Conservation (phyloP, 2,888 invertebrate species). For the Oscheius myriophilus region DNA sequence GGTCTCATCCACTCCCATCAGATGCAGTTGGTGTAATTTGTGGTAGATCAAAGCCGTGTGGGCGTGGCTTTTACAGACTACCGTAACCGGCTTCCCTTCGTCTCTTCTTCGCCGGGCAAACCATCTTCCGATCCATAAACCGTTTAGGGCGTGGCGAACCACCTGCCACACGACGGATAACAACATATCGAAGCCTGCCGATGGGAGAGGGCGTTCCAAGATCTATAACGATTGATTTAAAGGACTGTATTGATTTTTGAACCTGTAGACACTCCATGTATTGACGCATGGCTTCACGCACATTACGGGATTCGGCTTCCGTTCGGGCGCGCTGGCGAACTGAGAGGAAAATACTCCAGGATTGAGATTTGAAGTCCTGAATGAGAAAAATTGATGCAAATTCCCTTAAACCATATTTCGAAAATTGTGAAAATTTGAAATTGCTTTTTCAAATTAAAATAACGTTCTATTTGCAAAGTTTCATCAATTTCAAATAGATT, state of each 20-base stretch:
- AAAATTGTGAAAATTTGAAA: neutral
- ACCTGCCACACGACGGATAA: conserved; percentile 59
- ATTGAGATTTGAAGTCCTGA: conserved; percentile 51
- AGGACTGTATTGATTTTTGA: conserved; percentile 6
- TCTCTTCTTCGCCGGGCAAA: conserved; percentile 44
- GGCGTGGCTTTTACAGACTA: conserved; percentile 67
- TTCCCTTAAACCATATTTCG: neutral
- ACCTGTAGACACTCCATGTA: conserved; percentile 63
- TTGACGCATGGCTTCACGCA: conserved; percentile 65
- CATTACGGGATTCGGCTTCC: conserved; percentile 55
- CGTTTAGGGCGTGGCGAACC: conserved; percentile 64
- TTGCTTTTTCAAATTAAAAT: neutral
- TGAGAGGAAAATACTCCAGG: conserved; percentile 61
- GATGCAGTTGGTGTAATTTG: conserved; percentile 66
- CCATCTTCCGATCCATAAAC: conserved; percentile 65
- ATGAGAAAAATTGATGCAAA: neutral
- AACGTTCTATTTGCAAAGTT: neutral
- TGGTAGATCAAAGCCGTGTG: conserved; percentile 68
- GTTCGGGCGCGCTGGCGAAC: conserved; percentile 53
- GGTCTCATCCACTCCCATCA: conserved; percentile 55
- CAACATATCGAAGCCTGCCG: conserved; percentile 58
- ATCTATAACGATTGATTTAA: conserved; percentile 36
- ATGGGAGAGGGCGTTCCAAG: conserved; percentile 63
- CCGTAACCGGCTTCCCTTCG: conserved; percentile 50
- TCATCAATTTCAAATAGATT: too few species aligned